Conservation (phyloP, 2,797 vertebrate genomes). For the Chelon labrosus region DNA sequence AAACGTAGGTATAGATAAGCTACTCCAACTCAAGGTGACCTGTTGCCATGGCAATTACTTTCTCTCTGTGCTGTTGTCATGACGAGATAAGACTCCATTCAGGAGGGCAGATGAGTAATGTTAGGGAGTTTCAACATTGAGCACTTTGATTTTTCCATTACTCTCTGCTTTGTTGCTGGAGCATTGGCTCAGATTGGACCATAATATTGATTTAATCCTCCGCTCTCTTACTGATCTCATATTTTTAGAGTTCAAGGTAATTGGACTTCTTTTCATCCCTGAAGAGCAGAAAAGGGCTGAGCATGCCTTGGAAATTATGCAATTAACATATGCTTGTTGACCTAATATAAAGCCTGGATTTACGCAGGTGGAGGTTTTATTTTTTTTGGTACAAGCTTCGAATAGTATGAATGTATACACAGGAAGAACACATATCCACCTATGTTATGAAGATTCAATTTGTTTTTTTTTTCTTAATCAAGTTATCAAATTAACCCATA, state of each 20-base stretch:
- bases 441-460: no score
- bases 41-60: slow-evolving; percentile 75
- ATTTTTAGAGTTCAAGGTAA: slow-evolving; percentile 68
- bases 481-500: no score
- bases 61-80: slow-evolving; percentile 65
- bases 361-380: slow-evolving; percentile 20
- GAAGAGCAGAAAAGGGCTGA: slow-evolving; percentile 44
- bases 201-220: slow-evolving; percentile 76
- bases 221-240: slow-evolving; percentile 46
- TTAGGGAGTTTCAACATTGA: slow-evolving; percentile 65
- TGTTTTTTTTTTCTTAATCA: no score
- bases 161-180: slow-evolving; percentile 71
- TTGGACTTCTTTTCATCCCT: slow-evolving; percentile 55
- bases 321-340: slow-evolving; percentile 41
- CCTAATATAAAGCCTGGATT: slow-evolving; percentile 26
- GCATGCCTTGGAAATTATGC: slow-evolving; percentile 22
- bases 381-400: slow-evolving; percentile 13
- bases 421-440: neutral
- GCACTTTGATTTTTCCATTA: slow-evolving; percentile 76
- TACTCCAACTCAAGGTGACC: slow-evolving; percentile 74
- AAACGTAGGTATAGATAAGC: slow-evolving; percentile 18
- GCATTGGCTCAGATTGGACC: slow-evolving; percentile 64
- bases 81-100: slow-evolving; percentile 71
- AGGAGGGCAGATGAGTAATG: slow-evolving; percentile 66
- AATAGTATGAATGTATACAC: neutral